Percentiles rank a stretch among this genome's conserved stretches.
phyloP scores from a whole-genome alignment of 2,888 invertebrate species.

The Cosmia pyralina region DNA sequence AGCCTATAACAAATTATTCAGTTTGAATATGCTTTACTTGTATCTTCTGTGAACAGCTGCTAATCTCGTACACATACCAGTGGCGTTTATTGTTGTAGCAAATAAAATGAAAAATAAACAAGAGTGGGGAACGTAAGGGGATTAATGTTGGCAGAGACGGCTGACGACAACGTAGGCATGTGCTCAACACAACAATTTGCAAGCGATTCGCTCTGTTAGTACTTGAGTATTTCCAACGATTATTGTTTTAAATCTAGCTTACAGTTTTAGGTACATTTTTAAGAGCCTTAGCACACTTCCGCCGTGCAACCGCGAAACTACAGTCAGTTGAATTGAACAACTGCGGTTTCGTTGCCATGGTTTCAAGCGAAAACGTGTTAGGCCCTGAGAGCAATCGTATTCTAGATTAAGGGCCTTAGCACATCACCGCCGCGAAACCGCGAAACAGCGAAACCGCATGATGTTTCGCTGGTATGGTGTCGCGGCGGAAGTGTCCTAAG shows the following conservation, averaged over 20 bases:
- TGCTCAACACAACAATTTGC: conserved; percentile 65
- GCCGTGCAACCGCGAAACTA: too few species aligned
- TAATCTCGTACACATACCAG: conserved; percentile 44
- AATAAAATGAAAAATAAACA: conserved; percentile 61
- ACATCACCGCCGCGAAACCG: too few species aligned
- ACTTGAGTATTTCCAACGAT: conserved; percentile 28
- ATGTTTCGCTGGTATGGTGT: too few species aligned
- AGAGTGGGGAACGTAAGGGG: conserved; percentile 41
- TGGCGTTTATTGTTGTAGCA: conserved; percentile 47
- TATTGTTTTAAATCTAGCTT: conserved; percentile 40
- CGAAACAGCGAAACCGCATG: too few species aligned
- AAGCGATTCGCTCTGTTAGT: conserved; percentile 63
- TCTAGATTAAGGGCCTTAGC: not conserved
- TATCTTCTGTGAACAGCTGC: conserved; percentile 24
- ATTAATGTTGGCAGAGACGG: conserved; percentile 45
- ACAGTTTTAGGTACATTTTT: not conserved
- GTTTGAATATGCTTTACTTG: conserved; percentile 5
- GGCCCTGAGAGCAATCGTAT: not conserved
- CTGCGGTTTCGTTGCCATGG: too few species aligned
- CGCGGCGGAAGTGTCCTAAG: too few species aligned
- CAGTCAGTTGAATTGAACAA: too few species aligned
- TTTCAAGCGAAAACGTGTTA: too few species aligned
- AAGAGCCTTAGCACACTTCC: too few species aligned
- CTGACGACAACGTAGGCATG: conserved; percentile 26
- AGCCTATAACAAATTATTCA: conserved; percentile 5